phyloP scores from a whole-genome alignment of 2,888 invertebrate species.

The Abscondita cerata region DNA sequence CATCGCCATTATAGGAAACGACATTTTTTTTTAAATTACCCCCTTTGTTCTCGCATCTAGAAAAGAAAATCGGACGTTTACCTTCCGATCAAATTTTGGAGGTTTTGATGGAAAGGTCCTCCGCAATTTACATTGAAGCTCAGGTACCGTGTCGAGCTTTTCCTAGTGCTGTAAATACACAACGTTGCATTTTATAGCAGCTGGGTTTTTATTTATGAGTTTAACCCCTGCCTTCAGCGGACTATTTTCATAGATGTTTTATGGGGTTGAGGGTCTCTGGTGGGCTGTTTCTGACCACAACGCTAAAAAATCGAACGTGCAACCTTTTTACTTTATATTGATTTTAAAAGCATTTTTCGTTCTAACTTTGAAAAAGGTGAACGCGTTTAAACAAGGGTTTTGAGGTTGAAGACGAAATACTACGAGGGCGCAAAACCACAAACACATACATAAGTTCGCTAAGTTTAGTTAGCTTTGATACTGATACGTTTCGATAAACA shows the following conservation, averaged over 20 bases:
- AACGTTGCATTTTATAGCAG: constrained; percentile 36
- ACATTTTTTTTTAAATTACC: constrained; percentile 5
- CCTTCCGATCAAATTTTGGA: constrained; percentile 14
- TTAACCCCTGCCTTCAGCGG: constrained; percentile 43
- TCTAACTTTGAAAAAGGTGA: background rate
- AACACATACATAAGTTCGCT: constrained; percentile 21
- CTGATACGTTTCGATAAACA: constrained; percentile 32
- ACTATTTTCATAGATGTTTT: constrained; percentile 47
- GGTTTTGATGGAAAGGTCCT: constrained; percentile 28
- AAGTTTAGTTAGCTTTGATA: constrained; percentile 30
- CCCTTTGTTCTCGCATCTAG: constrained; percentile 15
- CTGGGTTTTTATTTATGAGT: constrained; percentile 42
- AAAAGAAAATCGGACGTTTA: constrained; percentile 25
- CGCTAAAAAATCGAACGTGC: constrained; percentile 11
- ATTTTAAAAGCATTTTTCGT: background rate
- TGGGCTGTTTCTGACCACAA: constrained; percentile 39
- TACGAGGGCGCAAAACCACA: constrained; percentile 23
- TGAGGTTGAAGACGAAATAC: constrained; percentile 20
- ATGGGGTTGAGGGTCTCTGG: constrained; percentile 43
- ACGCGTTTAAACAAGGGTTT: constrained; percentile 1
- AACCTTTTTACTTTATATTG: background rate
- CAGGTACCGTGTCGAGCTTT: constrained; percentile 38
- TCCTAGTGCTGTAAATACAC: constrained; percentile 38
- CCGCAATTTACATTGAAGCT: constrained; percentile 35
- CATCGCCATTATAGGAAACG: too few relatives aligned